Evolutionary conservation across 2,888 invertebrate genomes (phyloP).

Genomic region (Scaptomyza flava): DNA sequence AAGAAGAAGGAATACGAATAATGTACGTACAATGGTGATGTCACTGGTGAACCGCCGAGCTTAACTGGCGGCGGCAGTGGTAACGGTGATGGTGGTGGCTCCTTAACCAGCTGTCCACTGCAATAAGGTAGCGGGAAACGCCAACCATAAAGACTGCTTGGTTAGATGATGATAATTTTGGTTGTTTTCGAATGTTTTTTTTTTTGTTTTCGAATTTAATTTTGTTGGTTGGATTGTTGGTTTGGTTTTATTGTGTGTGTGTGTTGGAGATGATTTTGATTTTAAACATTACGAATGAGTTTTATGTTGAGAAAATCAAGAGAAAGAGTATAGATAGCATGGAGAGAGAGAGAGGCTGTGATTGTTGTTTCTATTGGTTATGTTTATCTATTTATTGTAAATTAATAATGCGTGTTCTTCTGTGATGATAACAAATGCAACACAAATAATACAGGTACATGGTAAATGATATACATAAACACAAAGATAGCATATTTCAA

Average conservation of each 20-base stretch:
- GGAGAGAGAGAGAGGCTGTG: conserved; percentile 24
- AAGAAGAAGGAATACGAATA: conserved; percentile 7
- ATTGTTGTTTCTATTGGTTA: conserved; percentile 7
- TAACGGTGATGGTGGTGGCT: conserved; percentile 91
- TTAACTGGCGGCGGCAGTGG: conserved; percentile 92
- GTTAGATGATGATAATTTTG: conserved; percentile 79
- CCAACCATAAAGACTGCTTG: conserved; percentile 96
- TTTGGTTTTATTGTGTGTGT: conserved; percentile 29
- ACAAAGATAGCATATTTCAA: conserved; percentile 4
- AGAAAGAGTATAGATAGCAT: conserved; percentile 54
- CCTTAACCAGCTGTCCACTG: conserved; percentile 90
- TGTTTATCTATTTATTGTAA: not conserved
- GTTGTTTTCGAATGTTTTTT: conserved; percentile 27
- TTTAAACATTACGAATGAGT: conserved; percentile 38
- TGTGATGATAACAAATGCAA: conserved; percentile 16
- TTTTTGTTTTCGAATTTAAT: conserved; percentile 24
- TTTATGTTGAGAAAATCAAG: conserved; percentile 51
- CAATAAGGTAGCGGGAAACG: conserved; percentile 98
- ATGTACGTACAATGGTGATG: conserved; percentile 88
- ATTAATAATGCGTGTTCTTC: conserved; percentile 11
- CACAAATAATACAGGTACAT: conserved; percentile 20
- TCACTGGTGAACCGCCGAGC: conserved; percentile 89
- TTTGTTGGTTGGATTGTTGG: conserved; percentile 20
- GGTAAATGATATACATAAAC: conserved; percentile 8
- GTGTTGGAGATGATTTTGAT: conserved; percentile 37